Evolutionary conservation across 2,113 vertebrate genomes (phyloP), one percentile per base, ranked within the genome.

Genomic region (Hyaena hyaena): DNA sequence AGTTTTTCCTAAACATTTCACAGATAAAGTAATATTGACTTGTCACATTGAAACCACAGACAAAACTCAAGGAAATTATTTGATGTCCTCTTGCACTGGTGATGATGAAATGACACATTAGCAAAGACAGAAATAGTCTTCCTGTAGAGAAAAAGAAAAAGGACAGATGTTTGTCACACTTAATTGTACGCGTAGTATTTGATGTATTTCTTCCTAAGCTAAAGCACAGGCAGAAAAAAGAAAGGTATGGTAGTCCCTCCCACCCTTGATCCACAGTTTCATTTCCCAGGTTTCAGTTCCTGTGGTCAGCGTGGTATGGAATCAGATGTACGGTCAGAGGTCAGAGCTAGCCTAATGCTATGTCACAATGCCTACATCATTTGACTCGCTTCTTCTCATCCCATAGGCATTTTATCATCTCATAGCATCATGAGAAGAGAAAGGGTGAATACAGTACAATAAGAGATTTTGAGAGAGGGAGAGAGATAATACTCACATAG

Each of bases 141-240:
- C 73, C 71, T 58, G 8, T 74, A 96, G 84, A 74, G 94, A 97
- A 77, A 97, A 90, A 74, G 95, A 97, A 77, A 97, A 90, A 71
- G 21, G 33, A 90, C 21, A 83, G 19, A 71, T 84, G 19, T 50
- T 97, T 96, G 77, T 95, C 88, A 97, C 63, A 71, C 8, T 84
- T 85, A 91, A 82, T 61, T 87, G 45, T 77, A 71, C 81, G 55
- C 68, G 77, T 26, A 79, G 65, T 94, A 77, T 87, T 96, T 95
- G 86, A 96, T 39, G 84, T 5, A 19, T 98, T 98, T 97, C 74
- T 97, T 96, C 92, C 43, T 92, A 96, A 21, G 39, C 15, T 98
- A 92, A 97, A 96, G 97, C 69, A 61, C 7, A 95, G 83, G 2
- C 63, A 69, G 55, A 11, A 93, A 93, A 88, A 88, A 55, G n/a